Conservation (phyloP, 2,113 vertebrate species). For the Gadus chalcogrammus region DNA sequence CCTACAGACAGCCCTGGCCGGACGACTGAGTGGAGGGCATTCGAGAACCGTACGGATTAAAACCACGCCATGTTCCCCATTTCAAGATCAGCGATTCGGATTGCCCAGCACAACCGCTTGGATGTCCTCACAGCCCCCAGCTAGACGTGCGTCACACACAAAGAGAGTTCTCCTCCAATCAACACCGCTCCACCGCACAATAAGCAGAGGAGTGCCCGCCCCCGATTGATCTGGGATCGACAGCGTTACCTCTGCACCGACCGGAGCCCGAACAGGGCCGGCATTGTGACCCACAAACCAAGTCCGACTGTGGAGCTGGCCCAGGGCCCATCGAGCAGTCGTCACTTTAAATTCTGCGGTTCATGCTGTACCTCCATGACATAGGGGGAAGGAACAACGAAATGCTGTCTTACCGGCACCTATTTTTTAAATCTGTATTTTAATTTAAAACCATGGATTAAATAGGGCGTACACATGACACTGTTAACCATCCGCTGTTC, state of each 20-base stretch:
- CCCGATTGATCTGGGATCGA: too few species aligned
- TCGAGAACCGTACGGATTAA: conserved; percentile 71
- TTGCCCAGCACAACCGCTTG: not conserved
- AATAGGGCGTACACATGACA: not conserved
- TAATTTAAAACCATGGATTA: conserved; percentile 14
- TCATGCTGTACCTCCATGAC: too few species aligned
- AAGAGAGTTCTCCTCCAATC: not conserved
- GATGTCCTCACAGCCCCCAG: not conserved
- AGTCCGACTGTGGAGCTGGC: too few species aligned
- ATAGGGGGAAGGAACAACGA: too few species aligned
- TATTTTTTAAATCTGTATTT: not conserved
- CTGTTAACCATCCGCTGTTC: conserved; percentile 9
- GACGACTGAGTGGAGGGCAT: conserved; percentile 57
- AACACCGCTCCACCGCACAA: not conserved
- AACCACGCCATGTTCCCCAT: not conserved
- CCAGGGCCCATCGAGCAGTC: too few species aligned
- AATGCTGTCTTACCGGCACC: too few species aligned
- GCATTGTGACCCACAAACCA: too few species aligned
- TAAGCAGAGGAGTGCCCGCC: too few species aligned
- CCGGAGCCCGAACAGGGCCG: too few species aligned
- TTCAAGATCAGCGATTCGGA: not conserved
- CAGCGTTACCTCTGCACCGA: too few species aligned
- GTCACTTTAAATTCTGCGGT: too few species aligned
- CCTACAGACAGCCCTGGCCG: conserved; percentile 72
- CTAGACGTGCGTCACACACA: not conserved